These are phyloP conservation scores for Hypolimnas misippus DNA, from an alignment of 2,888 invertebrate species.

Conservation along the genomic window DNA sequence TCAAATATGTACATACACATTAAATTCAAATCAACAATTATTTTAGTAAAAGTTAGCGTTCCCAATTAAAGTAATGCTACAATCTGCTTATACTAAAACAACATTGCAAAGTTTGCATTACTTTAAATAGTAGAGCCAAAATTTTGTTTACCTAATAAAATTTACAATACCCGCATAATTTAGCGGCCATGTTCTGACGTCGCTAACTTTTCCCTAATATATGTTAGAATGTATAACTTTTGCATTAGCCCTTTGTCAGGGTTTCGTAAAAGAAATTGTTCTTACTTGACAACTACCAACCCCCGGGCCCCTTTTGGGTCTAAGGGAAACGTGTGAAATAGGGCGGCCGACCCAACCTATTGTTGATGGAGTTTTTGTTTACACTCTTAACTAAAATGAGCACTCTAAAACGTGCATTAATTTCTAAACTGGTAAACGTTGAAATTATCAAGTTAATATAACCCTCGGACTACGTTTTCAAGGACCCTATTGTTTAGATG, in stretches of 20 bases:
- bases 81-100: conserved; percentile 16
- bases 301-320: conserved; percentile 24
- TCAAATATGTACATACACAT: background rate
- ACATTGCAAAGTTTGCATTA: background rate
- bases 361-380: conserved; percentile 61
- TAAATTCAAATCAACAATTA: conserved; percentile 8
- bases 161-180: conserved; percentile 1
- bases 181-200: background rate
- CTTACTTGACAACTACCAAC: conserved; percentile 41
- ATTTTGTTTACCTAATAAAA: background rate
- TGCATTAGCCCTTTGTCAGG: conserved; percentile 24
- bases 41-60: conserved; percentile 2
- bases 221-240: conserved; percentile 20
- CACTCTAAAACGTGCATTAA: conserved; percentile 15
- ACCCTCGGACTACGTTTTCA: background rate
- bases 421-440: conserved; percentile 3
- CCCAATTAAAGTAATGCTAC: conserved; percentile 14
- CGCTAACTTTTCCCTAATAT: conserved; percentile 4
- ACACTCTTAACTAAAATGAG: conserved; percentile 44
- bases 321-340: conserved; percentile 55
- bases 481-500: background rate
- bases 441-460: background rate
- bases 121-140: background rate
- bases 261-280: conserved; percentile 22
- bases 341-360: conserved; percentile 55